These are phyloP conservation scores for Thinocorus orbignyianus DNA, from an alignment of 2,113 vertebrate genomes.

Conservation along the genomic window DNA sequence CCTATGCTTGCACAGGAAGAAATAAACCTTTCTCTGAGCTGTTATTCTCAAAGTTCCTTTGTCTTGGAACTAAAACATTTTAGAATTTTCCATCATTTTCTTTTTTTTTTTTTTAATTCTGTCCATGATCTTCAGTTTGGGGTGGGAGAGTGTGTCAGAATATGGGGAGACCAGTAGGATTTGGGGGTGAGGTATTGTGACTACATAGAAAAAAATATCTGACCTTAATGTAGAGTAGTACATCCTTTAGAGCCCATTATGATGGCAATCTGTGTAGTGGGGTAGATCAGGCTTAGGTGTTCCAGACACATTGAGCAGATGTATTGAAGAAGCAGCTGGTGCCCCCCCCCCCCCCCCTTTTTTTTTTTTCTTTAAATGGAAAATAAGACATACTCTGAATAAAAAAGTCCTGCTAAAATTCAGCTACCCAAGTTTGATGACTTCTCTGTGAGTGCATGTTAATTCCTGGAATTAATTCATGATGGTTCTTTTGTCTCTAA, in stretches of 20 bases:
- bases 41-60: neutral
- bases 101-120: neutral
- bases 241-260: neutral
- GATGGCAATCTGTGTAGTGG: neutral
- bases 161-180: neutral
- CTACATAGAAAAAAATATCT: neutral
- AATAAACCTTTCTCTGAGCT: neutral
- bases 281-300: neutral
- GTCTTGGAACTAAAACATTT: neutral
- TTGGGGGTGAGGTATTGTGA: neutral
- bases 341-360: no score
- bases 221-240: neutral
- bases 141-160: fast-evolving
- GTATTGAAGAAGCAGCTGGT: neutral
- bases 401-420: neutral
- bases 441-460: neutral
- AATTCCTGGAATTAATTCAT: neutral
- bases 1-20: neutral
- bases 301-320: neutral
- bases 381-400: neutral
- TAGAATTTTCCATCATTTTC: neutral
- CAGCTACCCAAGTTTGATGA: neutral
- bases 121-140: neutral
- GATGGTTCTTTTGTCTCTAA: neutral
- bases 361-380: neutral